A percentile compares a stretch with the other conserved stretches of the same genome.
Conservation (phyloP, 2,113 vertebrate species). For the Anguilla japonica region DNA sequence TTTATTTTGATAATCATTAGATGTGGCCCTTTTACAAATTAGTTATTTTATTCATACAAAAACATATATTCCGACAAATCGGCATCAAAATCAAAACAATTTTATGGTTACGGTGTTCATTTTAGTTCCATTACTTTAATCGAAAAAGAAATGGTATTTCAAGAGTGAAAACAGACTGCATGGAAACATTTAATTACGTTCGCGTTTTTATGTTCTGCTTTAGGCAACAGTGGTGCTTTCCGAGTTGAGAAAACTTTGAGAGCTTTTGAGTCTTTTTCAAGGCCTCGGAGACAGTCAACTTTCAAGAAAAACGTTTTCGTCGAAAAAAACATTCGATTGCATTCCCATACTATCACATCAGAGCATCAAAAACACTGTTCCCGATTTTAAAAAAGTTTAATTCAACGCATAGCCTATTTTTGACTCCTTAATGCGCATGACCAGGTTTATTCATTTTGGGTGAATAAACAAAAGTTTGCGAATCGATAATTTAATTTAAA, state of each 20-base stretch:
- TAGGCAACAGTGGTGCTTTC: neutral
- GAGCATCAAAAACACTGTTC: neutral
- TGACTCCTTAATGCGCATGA: neutral
- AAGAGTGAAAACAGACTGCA: neutral
- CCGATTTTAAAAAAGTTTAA: neutral
- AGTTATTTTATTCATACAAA: no score
- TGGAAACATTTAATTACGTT: neutral
- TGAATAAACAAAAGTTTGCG: neutral
- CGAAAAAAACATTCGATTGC: neutral
- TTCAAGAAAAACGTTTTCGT: neutral
- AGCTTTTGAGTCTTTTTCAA: neutral
- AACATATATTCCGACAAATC: no score
- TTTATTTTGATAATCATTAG: neutral
- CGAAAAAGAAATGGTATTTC: neutral
- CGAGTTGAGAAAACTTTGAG: neutral
- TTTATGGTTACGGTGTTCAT: neutral
- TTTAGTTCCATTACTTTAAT: neutral
- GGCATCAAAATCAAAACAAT: no score
- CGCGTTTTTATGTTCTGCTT: neutral
- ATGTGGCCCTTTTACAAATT: neutral
- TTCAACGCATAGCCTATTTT: neutral
- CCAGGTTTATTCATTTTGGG: neutral
- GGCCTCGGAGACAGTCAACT: neutral
- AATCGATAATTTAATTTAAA: conserved; percentile 9
- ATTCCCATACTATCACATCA: neutral